phyloP scores from a whole-genome alignment of 2,888 invertebrate genomes.

The Epistrophe grossulariae region DNA sequence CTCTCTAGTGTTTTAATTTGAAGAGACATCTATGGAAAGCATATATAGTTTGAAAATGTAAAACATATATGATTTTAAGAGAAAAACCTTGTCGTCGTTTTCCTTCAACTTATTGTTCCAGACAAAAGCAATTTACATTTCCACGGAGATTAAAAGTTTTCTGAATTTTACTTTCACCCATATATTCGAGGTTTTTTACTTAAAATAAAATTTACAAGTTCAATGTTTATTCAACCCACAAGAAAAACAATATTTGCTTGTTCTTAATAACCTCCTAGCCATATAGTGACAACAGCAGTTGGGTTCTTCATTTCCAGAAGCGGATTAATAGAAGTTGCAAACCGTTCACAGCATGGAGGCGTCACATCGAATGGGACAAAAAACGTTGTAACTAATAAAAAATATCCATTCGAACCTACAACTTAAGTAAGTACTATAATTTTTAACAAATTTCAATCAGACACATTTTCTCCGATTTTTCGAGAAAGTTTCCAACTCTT shows the following conservation, averaged over 20 bases:
- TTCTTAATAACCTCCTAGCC: background rate
- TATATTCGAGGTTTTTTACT: background rate
- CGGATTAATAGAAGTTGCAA: background rate
- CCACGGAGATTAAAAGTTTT: background rate
- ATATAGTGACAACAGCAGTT: background rate
- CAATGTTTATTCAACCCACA: slow-evolving; percentile 44
- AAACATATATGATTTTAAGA: background rate
- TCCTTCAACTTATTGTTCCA: background rate
- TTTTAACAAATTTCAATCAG: too few species aligned
- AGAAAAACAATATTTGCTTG: slow-evolving; percentile 33
- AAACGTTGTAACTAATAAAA: too few species aligned
- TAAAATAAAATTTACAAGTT: slow-evolving; percentile 56
- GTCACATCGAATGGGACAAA: too few species aligned
- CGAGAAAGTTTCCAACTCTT: too few species aligned
- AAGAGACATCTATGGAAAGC: background rate
- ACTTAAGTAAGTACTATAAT: too few species aligned
- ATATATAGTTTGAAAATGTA: background rate
- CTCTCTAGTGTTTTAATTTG: background rate
- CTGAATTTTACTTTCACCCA: background rate
- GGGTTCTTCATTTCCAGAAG: background rate
- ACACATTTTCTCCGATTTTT: too few species aligned
- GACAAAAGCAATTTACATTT: background rate
- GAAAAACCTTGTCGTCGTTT: background rate
- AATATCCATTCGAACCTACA: background rate
- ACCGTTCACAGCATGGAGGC: background rate